Conservation (phyloP, 2,113 vertebrate genomes). For the Lepus europaeus region DNA sequence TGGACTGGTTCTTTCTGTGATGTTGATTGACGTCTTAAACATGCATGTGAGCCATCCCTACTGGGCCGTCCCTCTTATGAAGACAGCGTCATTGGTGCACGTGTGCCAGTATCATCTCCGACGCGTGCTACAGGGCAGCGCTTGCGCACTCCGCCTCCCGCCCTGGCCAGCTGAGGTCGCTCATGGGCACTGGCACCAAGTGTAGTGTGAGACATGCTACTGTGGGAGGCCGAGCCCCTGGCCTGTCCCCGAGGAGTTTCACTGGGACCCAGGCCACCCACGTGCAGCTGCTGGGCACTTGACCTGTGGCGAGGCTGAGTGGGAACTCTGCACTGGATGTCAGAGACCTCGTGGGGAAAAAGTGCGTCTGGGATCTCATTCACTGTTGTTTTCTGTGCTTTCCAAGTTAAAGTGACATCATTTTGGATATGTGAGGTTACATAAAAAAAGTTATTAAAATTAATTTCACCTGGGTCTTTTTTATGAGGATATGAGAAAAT, state of each 20-base stretch:
- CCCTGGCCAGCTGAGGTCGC: background rate
- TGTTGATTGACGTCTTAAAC: background rate
- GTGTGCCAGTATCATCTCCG: background rate
- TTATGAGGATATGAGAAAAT: conserved; percentile 24
- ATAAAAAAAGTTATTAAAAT: conserved; percentile 42
- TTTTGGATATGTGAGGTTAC: background rate
- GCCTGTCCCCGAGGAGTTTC: background rate
- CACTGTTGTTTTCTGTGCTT: background rate
- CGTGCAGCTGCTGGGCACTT: background rate
- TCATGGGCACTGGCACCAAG: background rate
- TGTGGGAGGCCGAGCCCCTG: background rate
- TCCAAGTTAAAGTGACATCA: conserved; percentile 2
- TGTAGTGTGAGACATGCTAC: background rate
- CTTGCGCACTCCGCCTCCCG: background rate
- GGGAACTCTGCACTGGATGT: background rate
- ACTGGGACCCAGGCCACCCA: background rate
- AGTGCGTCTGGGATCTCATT: background rate
- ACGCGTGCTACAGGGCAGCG: background rate
- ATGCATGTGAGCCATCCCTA: background rate
- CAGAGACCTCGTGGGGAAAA: background rate
- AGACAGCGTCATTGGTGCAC: background rate
- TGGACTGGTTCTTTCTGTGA: conserved; percentile 13
- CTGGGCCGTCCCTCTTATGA: background rate
- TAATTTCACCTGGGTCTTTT: conserved; percentile 24
- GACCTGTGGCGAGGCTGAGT: background rate